Evolutionary conservation across 2,113 vertebrate species (phyloP), one percentile per base, ranked within the genome.

Genomic region (Poeciliopsis retropinna): DNA sequence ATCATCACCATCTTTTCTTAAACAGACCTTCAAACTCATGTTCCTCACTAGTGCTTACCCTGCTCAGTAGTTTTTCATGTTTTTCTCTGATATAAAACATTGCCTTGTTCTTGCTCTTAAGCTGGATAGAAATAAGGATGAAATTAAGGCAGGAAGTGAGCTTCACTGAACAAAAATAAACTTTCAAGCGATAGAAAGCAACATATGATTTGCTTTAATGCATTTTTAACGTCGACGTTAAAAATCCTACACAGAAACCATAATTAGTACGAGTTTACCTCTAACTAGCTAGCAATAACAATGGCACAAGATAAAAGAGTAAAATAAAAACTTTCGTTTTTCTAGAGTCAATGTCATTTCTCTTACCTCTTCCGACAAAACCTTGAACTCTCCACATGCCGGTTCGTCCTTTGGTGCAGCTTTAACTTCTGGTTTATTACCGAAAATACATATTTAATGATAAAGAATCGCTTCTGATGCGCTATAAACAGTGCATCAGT

Each of bases 361-460:
- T 64, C 90, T 93, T 82, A 95, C 94, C 93, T 94, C 94, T 87
- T 37, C 90, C 88, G 9, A 93, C 75, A 1, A 93, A 70, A n/a
- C 88, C 90, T 25, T 94, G 89, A 17, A 95, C 57, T 82, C 93
- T 79, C 94, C 94, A 95, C 94, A 95, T 95, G 54, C 7, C 31
- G 17, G 25, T 80, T 68, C 4, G 25, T 71, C 51, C 60, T 64
- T 30, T 12, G 62, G 69, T 14, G 60, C 15, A 37, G 51, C 44
- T 84, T 77, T 72, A 80, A 19, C 47, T 7, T 0, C 31, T 31
- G 11, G 44, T 0, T 60, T 39, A 28, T 22, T 30, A n/a, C 14
- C 25, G 8, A 5, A 22, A 4, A 39, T 28, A 3, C 85, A 79
- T 78, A 54, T 86, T 87, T 30, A 41, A 57, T 4, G 5, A 30